Evolutionary conservation across 2,113 vertebrate species (phyloP).

Genomic region (Columba janthina): DNA sequence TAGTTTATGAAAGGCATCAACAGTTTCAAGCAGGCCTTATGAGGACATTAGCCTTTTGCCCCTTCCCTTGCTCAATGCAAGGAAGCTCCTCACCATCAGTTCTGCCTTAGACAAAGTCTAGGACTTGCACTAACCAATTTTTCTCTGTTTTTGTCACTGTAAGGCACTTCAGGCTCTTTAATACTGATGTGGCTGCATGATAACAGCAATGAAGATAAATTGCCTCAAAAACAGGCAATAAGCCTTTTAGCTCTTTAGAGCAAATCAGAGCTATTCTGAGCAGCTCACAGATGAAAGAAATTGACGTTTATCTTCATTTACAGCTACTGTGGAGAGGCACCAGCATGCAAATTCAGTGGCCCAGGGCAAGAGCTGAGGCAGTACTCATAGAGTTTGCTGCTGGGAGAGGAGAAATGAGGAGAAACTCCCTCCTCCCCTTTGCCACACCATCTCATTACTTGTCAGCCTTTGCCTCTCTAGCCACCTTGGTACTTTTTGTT

Average conservation of each 20-base stretch:
- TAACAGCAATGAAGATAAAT: slow-evolving; percentile 64
- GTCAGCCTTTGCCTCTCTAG: not conserved
- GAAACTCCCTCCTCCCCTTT: not conserved
- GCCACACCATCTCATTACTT: not conserved
- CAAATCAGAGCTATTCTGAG: slow-evolving; percentile 41
- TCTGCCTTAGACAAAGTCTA: not conserved
- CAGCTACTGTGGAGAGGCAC: not conserved
- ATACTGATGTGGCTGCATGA: slow-evolving; percentile 19
- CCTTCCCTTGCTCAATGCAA: accelerated
- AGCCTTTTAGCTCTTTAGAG: slow-evolving; percentile 50
- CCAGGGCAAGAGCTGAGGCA: not conserved
- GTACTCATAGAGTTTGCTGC: not conserved
- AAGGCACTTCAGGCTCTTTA: not conserved
- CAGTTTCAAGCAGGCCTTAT: not conserved
- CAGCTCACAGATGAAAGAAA: not conserved
- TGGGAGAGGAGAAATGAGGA: not conserved
- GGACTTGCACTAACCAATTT: not conserved
- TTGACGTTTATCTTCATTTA: slow-evolving; percentile 54
- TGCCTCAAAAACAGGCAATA: slow-evolving; percentile 37
- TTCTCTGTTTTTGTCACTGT: slow-evolving; percentile 8
- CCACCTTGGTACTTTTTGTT: accelerated
- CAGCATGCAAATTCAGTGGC: slow-evolving; percentile 23
- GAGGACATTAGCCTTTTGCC: not conserved
- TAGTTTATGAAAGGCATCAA: not conserved
- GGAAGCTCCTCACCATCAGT: not conserved